phyloP scores from a whole-genome alignment of 2,113 vertebrate species.

The Apaloderma vittatum region DNA sequence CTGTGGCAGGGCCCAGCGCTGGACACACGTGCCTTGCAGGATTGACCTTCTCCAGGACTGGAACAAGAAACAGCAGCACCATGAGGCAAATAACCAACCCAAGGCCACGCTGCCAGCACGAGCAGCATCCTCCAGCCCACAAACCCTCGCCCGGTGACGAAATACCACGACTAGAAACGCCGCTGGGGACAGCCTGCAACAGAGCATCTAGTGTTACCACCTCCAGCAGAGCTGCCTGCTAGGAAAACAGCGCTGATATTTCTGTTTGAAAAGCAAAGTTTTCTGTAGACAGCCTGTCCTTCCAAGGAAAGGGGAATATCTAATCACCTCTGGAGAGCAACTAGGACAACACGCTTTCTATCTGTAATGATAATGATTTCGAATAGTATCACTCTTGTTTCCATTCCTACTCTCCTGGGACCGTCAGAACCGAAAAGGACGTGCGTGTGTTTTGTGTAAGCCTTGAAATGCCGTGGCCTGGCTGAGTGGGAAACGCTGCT shows the following conservation, averaged over 20 bases:
- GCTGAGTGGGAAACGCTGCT: constrained; percentile 17
- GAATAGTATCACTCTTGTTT: neutral
- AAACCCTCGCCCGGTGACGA: neutral
- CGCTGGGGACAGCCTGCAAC: neutral
- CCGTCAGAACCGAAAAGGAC: neutral
- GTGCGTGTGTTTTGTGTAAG: constrained; percentile 15
- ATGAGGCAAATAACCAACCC: neutral
- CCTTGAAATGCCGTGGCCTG: neutral
- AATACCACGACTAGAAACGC: neutral
- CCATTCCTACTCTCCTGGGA: neutral
- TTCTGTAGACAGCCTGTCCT: neutral
- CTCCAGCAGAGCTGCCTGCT: neutral
- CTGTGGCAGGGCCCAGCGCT: neutral
- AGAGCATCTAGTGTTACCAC: neutral
- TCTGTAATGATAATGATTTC: neutral
- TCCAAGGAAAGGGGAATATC: constrained; percentile 8
- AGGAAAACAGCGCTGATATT: neutral
- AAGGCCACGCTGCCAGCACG: fast-evolving
- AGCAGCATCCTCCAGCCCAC: neutral
- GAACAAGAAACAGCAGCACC: neutral
- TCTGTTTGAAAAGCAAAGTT: constrained; percentile 1
- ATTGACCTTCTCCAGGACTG: neutral
- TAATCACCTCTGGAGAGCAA: constrained; percentile 16
- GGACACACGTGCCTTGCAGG: neutral
- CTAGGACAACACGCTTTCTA: neutral